Evolutionary conservation across 2,113 vertebrate genomes (phyloP), one percentile per base, ranked within the genome.

Genomic region (Dicrurus megarhynchus): DNA sequence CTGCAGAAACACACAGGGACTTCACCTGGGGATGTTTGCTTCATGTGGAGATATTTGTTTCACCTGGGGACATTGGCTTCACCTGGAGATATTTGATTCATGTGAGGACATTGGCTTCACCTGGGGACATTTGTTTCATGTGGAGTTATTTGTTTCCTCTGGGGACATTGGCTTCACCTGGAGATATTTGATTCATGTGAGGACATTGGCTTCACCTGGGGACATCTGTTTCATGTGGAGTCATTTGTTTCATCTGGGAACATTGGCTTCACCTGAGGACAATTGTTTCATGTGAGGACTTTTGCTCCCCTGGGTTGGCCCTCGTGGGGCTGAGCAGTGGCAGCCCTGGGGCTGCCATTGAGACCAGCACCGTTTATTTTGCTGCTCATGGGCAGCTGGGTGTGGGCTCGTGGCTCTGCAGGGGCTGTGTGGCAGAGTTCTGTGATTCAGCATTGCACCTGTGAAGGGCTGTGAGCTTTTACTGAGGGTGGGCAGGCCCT

Each of bases 331-430:
- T 33, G 63, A 46, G 41, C 32, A n/a, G 6, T 46, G 42, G 42
- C 64, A n/a, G 32, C 42, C 6, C 44, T 27, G 15, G 46, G 6
- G 65, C 65, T 35, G 64, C 18, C 17, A 3, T 8, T 19, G 24
- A 10, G 6, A 46, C 19, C 9, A 5, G 37, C 55, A 32, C 24
- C 1, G 2, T 41, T 76, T 44, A 21, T 70, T 59, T 49, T 16
- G 26, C 56, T 1, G 28, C 69, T 70, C 4, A 1, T 21, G 13
- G 4, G 23, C 10, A 26, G 39, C 33, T 1, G 7, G 10, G 39
- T 39, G 76, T 30, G 60, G 28, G 27, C 26, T 19, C 28, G 30
- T 24, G 60, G 26, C 67, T 47, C 26, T 74, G 47, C 22, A 37
- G 41, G 52, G 41, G 23, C 63, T 33, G 63, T 2, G 21, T 16